phyloP scores from a whole-genome alignment of 2,888 invertebrate genomes.

The Acrocyrtus sp. region DNA sequence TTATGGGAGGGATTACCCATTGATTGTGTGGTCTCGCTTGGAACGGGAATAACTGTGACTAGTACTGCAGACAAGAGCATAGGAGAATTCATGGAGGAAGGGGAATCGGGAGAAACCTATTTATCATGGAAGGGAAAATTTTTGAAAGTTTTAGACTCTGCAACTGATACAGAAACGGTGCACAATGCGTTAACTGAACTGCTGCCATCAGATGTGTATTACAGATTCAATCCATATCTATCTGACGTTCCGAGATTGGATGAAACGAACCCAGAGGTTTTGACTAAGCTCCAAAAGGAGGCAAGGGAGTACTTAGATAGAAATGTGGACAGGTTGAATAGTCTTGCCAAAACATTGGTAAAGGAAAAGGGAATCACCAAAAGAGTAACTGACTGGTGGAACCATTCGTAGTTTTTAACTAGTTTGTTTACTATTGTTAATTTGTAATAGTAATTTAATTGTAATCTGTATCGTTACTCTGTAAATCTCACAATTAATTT shows the following conservation, averaged over 20 bases:
- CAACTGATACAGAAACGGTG: conserved; percentile 83
- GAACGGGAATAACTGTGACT: conserved; percentile 70
- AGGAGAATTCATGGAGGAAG: conserved; percentile 39
- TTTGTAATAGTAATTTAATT: too few species aligned
- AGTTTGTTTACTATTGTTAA: too few species aligned
- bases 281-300: conserved; percentile 69
- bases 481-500: too few species aligned
- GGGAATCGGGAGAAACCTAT: conserved; percentile 33
- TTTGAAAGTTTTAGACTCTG: conserved; percentile 82
- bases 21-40: conserved; percentile 84
- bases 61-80: conserved; percentile 51
- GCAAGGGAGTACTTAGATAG: conserved; percentile 58
- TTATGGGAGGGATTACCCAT: conserved; percentile 78
- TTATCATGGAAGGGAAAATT: conserved; percentile 71
- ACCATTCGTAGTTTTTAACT: too few species aligned
- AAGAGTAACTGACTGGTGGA: conserved; percentile 56
- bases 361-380: conserved; percentile 46
- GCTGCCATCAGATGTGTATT: conserved; percentile 79
- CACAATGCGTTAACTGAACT: conserved; percentile 71
- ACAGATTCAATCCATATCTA: conserved; percentile 88
- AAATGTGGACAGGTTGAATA: conserved; percentile 55
- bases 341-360: conserved; percentile 37
- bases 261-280: conserved; percentile 79
- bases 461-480: too few species aligned
- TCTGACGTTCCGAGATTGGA: conserved; percentile 82